Percentiles rank a stretch among this genome's conserved stretches.
These are phyloP conservation scores for Coleophora flavipennella DNA, from an alignment of 2,888 invertebrate genomes.

Conservation along the genomic window DNA sequence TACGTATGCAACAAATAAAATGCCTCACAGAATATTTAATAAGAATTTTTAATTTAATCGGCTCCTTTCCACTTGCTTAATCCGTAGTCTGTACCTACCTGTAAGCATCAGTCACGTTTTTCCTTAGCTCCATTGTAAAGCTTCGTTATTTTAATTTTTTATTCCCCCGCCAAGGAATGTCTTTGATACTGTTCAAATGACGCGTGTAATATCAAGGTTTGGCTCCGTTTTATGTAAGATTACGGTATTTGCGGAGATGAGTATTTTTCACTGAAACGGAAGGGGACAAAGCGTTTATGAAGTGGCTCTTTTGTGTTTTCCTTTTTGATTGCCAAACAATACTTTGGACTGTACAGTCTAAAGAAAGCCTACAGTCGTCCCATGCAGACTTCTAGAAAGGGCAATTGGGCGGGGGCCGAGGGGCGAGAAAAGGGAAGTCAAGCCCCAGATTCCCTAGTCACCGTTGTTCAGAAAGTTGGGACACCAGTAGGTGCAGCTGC, in stretches of 20 bases:
- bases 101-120: conserved; percentile 38
- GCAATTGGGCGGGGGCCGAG: too few relatives aligned
- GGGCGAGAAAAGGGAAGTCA: too few relatives aligned
- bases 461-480: too few relatives aligned
- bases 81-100: conserved; percentile 17
- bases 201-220: conserved; percentile 66
- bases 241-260: conserved; percentile 52
- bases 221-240: conserved; percentile 67
- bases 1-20: too few relatives aligned
- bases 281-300: conserved; percentile 44
- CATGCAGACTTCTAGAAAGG: too few relatives aligned
- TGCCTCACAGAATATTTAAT: conserved; percentile 15
- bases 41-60: conserved; percentile 59
- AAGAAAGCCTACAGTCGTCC: too few relatives aligned
- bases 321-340: too few relatives aligned
- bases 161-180: conserved; percentile 49
- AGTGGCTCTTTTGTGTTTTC: conserved; percentile 11
- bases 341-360: too few relatives aligned
- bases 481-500: too few relatives aligned
- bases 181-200: conserved; percentile 70
- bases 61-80: conserved; percentile 15
- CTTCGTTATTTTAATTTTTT: conserved; percentile 69
- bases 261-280: conserved; percentile 55
- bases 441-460: too few relatives aligned
- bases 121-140: conserved; percentile 37